These are phyloP conservation scores for Myotis brandtii DNA, from an alignment of 2,113 vertebrate genomes.

Conservation along the genomic window DNA sequence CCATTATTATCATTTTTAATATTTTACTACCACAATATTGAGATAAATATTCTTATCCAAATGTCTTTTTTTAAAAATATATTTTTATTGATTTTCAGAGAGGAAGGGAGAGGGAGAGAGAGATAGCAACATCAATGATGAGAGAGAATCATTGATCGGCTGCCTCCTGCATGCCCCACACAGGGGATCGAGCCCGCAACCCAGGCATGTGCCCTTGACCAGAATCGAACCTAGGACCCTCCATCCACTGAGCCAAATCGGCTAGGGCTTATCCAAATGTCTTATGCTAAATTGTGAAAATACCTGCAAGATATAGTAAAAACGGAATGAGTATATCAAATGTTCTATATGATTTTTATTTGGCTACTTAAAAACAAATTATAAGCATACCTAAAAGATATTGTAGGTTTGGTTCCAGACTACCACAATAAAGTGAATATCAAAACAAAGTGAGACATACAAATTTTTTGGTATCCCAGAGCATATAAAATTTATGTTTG, in stretches of 20 bases:
- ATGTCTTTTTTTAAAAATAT: not conserved
- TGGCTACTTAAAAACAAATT: not conserved
- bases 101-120: too few species aligned
- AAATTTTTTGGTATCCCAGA: not conserved
- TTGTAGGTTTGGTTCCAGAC: not conserved
- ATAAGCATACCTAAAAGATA: not conserved
- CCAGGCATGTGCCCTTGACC: too few species aligned
- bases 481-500: not conserved
- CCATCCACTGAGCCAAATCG: too few species aligned
- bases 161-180: too few species aligned
- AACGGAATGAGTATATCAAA: not conserved
- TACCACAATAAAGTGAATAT: not conserved
- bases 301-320: not conserved
- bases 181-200: too few species aligned
- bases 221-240: too few species aligned
- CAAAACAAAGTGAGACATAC: not conserved
- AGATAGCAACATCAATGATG: too few species aligned
- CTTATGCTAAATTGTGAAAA: slow-evolving; percentile 9
- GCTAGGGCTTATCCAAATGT: not conserved
- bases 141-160: too few species aligned
- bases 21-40: not conserved
- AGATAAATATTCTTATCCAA: not conserved
- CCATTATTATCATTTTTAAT: not conserved
- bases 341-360: not conserved
- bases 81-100: too few species aligned